Conservation (phyloP, 2,888 invertebrate species). For the Horisme vitalbata region DNA sequence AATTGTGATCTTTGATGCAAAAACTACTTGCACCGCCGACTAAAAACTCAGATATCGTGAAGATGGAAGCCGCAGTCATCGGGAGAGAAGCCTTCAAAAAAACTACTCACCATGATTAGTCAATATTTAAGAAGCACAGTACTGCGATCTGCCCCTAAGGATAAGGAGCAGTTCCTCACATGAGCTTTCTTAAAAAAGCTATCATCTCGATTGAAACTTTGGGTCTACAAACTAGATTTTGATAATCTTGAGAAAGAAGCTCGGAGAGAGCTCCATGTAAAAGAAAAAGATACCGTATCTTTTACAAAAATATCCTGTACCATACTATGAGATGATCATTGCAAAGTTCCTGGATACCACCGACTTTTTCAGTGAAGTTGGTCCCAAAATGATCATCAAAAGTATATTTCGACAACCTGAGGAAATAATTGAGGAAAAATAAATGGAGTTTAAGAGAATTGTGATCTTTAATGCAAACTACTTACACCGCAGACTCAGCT, state of each 20-base stretch:
- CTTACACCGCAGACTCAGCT: constrained; percentile 96
- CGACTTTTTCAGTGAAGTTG: too few relatives aligned
- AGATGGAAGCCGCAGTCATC: constrained; percentile 99
- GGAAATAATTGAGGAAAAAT: too few relatives aligned
- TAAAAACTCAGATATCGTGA: constrained; percentile 99
- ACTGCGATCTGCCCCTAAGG: too few relatives aligned
- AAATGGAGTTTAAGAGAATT: too few relatives aligned
- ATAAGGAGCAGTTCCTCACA: constrained; percentile 99
- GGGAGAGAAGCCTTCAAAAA: constrained; percentile 99
- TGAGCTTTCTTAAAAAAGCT: constrained; percentile 97
- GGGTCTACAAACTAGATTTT: constrained; percentile 99
- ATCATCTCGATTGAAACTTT: constrained; percentile 95
- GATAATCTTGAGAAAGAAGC: constrained; percentile 99
- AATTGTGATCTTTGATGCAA: too few relatives aligned
- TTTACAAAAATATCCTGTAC: constrained; percentile 98
- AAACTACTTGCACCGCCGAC: constrained; percentile 98
- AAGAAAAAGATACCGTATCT: constrained; percentile 99
- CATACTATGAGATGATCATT: constrained; percentile 99
- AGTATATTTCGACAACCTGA: too few relatives aligned
- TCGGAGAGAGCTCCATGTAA: constrained; percentile 97
- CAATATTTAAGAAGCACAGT: too few relatives aligned
- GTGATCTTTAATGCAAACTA: constrained; percentile 98
- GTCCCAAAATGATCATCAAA: too few relatives aligned
- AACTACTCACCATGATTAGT: too few relatives aligned
- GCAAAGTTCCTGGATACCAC: too few relatives aligned